Evolutionary conservation across 2,888 invertebrate genomes (phyloP).

Genomic region (Theodoxus fluviatilis): DNA sequence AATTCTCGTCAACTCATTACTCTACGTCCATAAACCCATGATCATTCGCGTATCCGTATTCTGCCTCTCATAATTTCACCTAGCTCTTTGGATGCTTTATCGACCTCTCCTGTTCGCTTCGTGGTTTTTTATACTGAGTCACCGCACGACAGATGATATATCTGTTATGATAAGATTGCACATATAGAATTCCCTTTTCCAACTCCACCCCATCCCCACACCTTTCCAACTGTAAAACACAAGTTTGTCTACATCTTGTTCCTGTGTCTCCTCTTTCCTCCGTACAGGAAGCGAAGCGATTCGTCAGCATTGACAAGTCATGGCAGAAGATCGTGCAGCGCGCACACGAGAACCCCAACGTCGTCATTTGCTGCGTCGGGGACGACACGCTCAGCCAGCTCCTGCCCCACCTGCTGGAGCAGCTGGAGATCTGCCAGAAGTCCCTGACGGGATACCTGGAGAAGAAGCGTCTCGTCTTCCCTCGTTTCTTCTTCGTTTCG

Average conservation of each 20-base stretch:
- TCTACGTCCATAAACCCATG: too few relatives aligned
- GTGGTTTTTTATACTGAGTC: too few relatives aligned
- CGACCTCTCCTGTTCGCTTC: too few relatives aligned
- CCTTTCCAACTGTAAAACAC: not conserved
- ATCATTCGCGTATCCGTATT: too few relatives aligned
- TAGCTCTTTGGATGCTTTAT: too few relatives aligned
- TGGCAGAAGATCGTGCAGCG: conserved; percentile 94
- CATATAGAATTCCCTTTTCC: too few relatives aligned
- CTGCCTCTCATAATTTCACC: too few relatives aligned
- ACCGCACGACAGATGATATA: too few relatives aligned
- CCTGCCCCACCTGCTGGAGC: conserved; percentile 92
- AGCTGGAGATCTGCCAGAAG: conserved; percentile 94
- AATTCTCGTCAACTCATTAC: too few relatives aligned
- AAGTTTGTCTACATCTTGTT: too few relatives aligned
- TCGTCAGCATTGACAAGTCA: conserved; percentile 95
- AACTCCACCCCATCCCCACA: not conserved
- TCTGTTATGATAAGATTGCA: too few relatives aligned
- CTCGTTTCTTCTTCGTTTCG: conserved; percentile 67
- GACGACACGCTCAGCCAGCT: conserved; percentile 91
- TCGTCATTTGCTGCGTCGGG: conserved; percentile 94
- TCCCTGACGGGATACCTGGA: conserved; percentile 82
- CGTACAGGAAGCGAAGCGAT: conserved; percentile 67
- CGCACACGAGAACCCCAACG: conserved; percentile 94
- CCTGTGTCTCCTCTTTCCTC: too few relatives aligned
- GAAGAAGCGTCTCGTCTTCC: conserved; percentile 65